Conservation (phyloP, 2,113 vertebrate species). For the Urocynchramus pylzowi region DNA sequence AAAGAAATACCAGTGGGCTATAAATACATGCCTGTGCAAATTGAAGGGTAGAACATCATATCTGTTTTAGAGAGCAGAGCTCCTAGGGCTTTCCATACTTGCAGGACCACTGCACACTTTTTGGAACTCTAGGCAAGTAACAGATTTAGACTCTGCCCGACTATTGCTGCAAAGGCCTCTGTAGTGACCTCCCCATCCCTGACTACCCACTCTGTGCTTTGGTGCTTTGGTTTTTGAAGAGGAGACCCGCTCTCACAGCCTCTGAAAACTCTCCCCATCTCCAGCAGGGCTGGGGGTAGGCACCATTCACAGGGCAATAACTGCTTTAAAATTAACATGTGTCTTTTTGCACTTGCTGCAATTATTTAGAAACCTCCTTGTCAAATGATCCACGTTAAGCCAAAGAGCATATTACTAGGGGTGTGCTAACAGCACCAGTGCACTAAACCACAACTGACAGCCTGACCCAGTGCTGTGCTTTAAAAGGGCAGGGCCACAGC, state of each 20-base stretch:
- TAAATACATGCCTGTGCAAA: neutral
- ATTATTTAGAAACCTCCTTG: conserved; percentile 49
- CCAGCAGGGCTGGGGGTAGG: neutral
- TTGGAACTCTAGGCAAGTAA: neutral
- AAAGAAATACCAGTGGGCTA: neutral
- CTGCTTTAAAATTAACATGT: neutral
- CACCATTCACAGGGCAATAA: neutral
- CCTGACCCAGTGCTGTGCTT: conserved; percentile 2
- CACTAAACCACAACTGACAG: conserved; percentile 19
- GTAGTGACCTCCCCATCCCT: neutral
- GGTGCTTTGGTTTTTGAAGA: neutral
- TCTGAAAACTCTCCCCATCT: neutral
- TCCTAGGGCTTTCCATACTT: neutral
- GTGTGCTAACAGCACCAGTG: neutral
- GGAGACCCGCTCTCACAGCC: fast-evolving
- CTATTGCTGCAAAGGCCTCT: neutral
- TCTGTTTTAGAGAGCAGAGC: neutral
- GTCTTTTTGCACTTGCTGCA: neutral
- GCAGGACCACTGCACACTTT: fast-evolving
- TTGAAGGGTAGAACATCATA: neutral
- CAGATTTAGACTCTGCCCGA: neutral
- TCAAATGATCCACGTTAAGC: conserved; percentile 27
- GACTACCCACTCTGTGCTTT: neutral
- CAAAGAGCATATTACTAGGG: neutral
- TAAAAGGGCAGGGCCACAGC: neutral